A percentile compares a stretch with the other conserved stretches of the same genome.
Evolutionary conservation across 2,113 vertebrate species (phyloP).

Genomic region (Ginglymostoma cirratum): DNA sequence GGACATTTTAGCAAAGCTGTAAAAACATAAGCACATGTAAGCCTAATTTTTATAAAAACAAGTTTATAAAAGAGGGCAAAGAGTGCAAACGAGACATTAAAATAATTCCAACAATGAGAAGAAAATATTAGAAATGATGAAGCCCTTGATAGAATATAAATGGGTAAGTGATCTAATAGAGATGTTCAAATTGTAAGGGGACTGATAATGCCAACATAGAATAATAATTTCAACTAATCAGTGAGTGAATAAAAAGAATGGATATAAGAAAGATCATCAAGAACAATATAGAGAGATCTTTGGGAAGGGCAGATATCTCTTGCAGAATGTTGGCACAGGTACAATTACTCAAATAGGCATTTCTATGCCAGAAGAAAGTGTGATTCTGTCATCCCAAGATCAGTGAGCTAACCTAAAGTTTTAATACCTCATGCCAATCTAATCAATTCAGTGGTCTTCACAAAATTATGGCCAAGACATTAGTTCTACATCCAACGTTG

Average conservation of each 20-base stretch:
- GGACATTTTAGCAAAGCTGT: neutral
- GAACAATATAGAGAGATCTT: neutral
- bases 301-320: neutral
- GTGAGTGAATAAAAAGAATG: neutral
- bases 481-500: neutral
- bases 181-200: neutral
- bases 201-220: neutral
- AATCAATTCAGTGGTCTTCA: neutral
- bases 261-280: neutral
- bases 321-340: neutral
- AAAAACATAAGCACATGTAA: neutral
- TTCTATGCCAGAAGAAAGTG: neutral
- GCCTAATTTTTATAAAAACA: neutral
- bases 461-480: neutral
- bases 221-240: neutral
- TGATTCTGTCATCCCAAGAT: constrained; percentile 12
- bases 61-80: neutral
- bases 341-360: neutral
- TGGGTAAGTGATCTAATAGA: neutral
- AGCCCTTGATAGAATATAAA: neutral
- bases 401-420: neutral
- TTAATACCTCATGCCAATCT: neutral
- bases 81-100: neutral
- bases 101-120: neutral
- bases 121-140: neutral